These are phyloP conservation scores for Dugesia japonica DNA, from an alignment of 2,888 invertebrate species.

Conservation along the genomic window DNA sequence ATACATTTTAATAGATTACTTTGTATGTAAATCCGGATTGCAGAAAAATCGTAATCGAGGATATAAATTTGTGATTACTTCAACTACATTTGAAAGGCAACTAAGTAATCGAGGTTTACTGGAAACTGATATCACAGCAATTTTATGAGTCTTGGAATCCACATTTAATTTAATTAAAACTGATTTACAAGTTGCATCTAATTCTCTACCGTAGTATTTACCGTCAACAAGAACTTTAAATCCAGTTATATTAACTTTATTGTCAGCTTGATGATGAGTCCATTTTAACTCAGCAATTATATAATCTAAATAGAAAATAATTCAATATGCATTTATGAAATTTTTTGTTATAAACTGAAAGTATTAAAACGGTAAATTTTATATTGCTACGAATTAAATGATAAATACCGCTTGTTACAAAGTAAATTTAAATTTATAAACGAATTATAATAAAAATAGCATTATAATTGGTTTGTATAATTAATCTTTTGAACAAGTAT, in stretches of 20 bases:
- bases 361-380: too few species aligned
- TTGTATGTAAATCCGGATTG: conserved; percentile 41
- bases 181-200: conserved; percentile 43
- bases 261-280: conserved; percentile 39
- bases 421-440: too few species aligned
- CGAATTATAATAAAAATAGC: too few species aligned
- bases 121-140: conserved; percentile 44
- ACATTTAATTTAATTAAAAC: conserved; percentile 44
- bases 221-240: conserved; percentile 47
- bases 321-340: too few species aligned
- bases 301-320: neutral
- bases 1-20: too few species aligned
- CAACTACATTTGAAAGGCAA: conserved; percentile 43
- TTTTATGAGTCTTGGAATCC: conserved; percentile 41
- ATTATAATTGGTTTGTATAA: too few species aligned
- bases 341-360: too few species aligned
- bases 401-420: too few species aligned
- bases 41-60: conserved; percentile 46
- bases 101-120: conserved; percentile 42
- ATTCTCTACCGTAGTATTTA: conserved; percentile 46
- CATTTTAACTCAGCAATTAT: conserved; percentile 8
- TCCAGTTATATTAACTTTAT: conserved; percentile 42
- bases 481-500: too few species aligned
- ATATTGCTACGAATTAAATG: too few species aligned
- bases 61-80: conserved; percentile 45